Conservation (phyloP, 1,140 invertebrate genomes). For the Brachionus calyciflorus region DNA sequence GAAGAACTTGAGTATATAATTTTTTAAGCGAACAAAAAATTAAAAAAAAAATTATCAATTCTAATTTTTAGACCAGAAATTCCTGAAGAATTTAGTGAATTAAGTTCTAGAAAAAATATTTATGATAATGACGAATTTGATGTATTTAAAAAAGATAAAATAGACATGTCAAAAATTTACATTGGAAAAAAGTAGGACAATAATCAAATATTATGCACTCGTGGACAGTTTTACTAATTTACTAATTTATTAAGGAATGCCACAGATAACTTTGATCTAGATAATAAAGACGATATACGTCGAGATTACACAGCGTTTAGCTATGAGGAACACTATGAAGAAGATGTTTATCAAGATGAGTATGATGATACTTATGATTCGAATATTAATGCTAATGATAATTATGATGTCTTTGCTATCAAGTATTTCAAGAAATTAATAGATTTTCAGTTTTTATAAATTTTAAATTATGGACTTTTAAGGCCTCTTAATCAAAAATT, state of each 20-base stretch:
- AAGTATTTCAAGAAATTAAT: constrained; percentile 10
- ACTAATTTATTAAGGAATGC: background rate
- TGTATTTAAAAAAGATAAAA: constrained; percentile 28
- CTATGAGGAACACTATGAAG: too few species aligned
- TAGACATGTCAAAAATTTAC: constrained; percentile 21
- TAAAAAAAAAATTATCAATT: background rate
- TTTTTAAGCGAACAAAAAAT: background rate
- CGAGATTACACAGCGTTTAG: too few species aligned
- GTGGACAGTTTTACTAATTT: too few species aligned
- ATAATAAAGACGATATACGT: constrained; percentile 13
- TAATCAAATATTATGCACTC: too few species aligned
- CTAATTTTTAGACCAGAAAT: background rate
- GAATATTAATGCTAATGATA: constrained; percentile 2
- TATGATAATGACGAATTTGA: constrained; percentile 45
- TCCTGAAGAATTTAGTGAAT: background rate
- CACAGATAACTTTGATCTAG: constrained; percentile 17
- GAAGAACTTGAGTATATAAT: background rate
- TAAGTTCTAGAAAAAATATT: constrained; percentile 21
- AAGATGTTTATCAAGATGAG: too few species aligned
- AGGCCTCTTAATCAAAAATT: constrained; percentile 43
- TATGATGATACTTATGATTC: constrained; percentile 45
- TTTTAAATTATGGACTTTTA: background rate
- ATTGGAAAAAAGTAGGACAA: constrained; percentile 43
- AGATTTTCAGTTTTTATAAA: background rate
- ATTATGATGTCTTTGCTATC: background rate